These are phyloP conservation scores for Drosophila anceps DNA, from an alignment of 2,888 invertebrate genomes.

Conservation along the genomic window DNA sequence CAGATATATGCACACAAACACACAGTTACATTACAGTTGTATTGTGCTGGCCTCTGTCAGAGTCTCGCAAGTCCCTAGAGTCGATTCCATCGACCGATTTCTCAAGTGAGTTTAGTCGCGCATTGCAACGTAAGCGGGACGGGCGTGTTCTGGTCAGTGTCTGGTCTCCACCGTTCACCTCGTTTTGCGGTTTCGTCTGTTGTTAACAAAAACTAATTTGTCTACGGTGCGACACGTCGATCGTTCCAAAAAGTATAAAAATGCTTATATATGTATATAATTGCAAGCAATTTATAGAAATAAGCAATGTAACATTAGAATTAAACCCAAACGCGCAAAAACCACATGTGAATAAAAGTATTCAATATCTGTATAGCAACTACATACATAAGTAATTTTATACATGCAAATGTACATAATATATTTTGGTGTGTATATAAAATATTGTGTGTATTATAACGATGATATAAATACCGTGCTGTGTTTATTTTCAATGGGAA, in stretches of 20 bases:
- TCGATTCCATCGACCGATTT: conserved; percentile 55
- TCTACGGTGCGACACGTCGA: conserved; percentile 24
- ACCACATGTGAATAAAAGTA: conserved; percentile 26
- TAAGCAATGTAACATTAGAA: conserved; percentile 13
- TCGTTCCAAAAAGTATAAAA: conserved; percentile 54
- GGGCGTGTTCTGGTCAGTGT: conserved; percentile 48
- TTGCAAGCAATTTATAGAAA: conserved; percentile 12
- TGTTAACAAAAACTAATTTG: conserved; percentile 32
- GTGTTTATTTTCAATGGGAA: conserved; percentile 44
- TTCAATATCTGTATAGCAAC: conserved; percentile 30
- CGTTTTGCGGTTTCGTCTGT: conserved; percentile 27
- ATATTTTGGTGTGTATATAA: conserved; percentile 18
- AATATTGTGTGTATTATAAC: conserved; percentile 35
- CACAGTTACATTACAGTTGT: conserved; percentile 30
- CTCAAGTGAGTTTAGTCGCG: conserved; percentile 63
- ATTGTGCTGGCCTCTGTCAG: conserved; percentile 40
- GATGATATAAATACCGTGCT: conserved; percentile 65
- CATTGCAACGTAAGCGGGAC: conserved; percentile 52
- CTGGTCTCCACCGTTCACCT: conserved; percentile 27
- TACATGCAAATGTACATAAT: conserved; percentile 7
- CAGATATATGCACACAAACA: conserved; percentile 11
- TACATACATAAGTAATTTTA: conserved; percentile 32
- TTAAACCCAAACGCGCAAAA: not conserved
- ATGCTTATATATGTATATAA: not conserved
- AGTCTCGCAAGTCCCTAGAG: conserved; percentile 41